Conservation (phyloP, 2,888 invertebrate genomes). For the Oscheius sp. region DNA sequence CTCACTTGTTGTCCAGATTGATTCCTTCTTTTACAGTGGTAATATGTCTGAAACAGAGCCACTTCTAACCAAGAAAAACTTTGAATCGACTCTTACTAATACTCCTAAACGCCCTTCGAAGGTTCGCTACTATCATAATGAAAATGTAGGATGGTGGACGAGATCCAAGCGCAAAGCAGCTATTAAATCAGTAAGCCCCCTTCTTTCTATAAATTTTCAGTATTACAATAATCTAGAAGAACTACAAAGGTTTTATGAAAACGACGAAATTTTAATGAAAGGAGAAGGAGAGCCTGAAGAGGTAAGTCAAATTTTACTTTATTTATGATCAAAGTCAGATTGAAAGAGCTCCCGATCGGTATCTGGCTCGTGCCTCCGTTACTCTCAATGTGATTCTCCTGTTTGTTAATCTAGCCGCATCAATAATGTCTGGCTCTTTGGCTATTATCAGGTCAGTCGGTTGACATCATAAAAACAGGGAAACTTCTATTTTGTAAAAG, state of each 20-base stretch:
- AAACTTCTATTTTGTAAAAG: too few species aligned
- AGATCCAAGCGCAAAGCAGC: slow-evolving; percentile 15
- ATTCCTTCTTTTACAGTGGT: too few species aligned
- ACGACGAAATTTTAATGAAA: slow-evolving; percentile 39
- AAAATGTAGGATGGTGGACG: slow-evolving; percentile 18
- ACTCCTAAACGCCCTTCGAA: too few species aligned
- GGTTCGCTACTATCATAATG: slow-evolving; percentile 41
- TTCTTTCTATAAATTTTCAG: slow-evolving; percentile 32
- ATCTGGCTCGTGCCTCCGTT: slow-evolving; percentile 57
- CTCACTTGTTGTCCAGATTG: too few species aligned
- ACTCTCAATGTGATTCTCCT: slow-evolving; percentile 62
- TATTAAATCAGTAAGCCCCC: slow-evolving; percentile 9
- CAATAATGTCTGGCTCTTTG: slow-evolving; percentile 72
- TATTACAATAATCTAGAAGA: slow-evolving; percentile 44
- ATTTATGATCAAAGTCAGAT: slow-evolving; percentile 31
- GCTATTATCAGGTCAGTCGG: slow-evolving; percentile 72
- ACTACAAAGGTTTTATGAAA: slow-evolving; percentile 45
- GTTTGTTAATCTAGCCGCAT: slow-evolving; percentile 70
- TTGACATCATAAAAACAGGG: too few species aligned
- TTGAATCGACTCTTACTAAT: too few species aligned
- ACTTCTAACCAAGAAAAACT: too few species aligned
- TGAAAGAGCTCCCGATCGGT: slow-evolving; percentile 47
- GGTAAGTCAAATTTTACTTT: not conserved
- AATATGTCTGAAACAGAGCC: too few species aligned
- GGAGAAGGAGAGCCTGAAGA: not conserved